Evolutionary conservation across 2,797 vertebrate genomes (phyloP).

Genomic region (Lateolabrax maculatus): DNA sequence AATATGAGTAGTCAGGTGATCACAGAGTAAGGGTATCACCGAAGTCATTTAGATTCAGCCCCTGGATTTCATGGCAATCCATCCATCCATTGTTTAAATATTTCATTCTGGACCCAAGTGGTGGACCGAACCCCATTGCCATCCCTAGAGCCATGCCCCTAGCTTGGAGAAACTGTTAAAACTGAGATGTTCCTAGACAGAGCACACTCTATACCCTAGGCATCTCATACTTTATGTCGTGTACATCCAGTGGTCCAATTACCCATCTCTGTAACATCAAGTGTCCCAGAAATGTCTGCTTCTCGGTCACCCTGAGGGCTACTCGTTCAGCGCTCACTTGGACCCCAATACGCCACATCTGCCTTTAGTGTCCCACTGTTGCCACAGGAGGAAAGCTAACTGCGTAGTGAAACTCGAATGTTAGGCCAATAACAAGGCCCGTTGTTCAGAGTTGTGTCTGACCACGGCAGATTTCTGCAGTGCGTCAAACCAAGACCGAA

Average conservation of each 20-base stretch:
- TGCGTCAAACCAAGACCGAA: conserved; percentile 50
- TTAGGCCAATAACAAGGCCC: conserved; percentile 39
- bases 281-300: conserved; percentile 77
- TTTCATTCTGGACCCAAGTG: conserved; percentile 9
- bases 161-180: conserved; percentile 54
- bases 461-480: conserved; percentile 46
- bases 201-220: conserved; percentile 53
- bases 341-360: conserved; percentile 62
- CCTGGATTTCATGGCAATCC: conserved; percentile 7
- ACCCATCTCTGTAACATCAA: conserved; percentile 71
- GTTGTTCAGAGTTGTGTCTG: conserved; percentile 27
- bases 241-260: conserved; percentile 73
- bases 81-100: conserved; percentile 22
- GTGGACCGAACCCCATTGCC: neutral
- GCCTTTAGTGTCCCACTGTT: conserved; percentile 39
- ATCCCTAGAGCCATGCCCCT: neutral
- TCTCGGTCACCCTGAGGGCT: conserved; percentile 57
- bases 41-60: neutral
- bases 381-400: conserved; percentile 39
- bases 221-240: conserved; percentile 60
- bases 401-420: conserved; percentile 44
- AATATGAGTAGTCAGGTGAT: neutral
- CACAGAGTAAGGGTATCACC: too few species aligned
- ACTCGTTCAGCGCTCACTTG: conserved; percentile 45
- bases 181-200: conserved; percentile 63